Evolutionary conservation across 2,113 vertebrate genomes (phyloP).

Genomic region (Callospermophilus lateralis): DNA sequence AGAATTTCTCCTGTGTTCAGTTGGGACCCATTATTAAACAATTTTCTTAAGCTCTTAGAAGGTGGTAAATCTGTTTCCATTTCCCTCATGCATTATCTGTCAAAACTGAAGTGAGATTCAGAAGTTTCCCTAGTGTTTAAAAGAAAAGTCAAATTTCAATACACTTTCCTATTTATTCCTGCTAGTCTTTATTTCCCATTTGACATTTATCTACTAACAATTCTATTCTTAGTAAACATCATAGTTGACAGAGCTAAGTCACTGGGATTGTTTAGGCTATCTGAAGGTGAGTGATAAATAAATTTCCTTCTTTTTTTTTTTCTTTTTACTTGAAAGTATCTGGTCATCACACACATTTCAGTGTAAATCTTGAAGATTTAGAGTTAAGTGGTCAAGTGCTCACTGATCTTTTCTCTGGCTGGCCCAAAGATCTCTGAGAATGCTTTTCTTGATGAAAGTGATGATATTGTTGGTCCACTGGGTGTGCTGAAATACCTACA

Average conservation of each 20-base stretch:
- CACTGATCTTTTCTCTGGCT: background rate
- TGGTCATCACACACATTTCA: background rate
- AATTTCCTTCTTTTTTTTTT: background rate
- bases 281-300: background rate
- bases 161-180: constrained; percentile 41
- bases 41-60: constrained; percentile 41
- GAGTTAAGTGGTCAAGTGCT: background rate
- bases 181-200: constrained; percentile 16
- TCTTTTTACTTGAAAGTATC: background rate
- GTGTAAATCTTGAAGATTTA: constrained; percentile 8
- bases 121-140: constrained; percentile 5
- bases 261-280: constrained; percentile 18
- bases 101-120: constrained; percentile 11
- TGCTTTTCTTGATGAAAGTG: background rate
- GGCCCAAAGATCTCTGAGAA: background rate
- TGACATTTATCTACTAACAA: constrained; percentile 8
- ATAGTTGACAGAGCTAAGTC: constrained; percentile 1
- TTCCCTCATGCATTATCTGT: constrained; percentile 46
- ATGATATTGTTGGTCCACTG: background rate
- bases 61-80: constrained; percentile 24
- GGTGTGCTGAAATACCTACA: background rate
- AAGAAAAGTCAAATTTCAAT: constrained; percentile 51
- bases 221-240: background rate
- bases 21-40: constrained; percentile 54
- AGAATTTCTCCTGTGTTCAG: constrained; percentile 31